Base-by-base conservation (phyloP, 2,888 invertebrate genomes). In the Acrocyrtus sp. region DNA sequence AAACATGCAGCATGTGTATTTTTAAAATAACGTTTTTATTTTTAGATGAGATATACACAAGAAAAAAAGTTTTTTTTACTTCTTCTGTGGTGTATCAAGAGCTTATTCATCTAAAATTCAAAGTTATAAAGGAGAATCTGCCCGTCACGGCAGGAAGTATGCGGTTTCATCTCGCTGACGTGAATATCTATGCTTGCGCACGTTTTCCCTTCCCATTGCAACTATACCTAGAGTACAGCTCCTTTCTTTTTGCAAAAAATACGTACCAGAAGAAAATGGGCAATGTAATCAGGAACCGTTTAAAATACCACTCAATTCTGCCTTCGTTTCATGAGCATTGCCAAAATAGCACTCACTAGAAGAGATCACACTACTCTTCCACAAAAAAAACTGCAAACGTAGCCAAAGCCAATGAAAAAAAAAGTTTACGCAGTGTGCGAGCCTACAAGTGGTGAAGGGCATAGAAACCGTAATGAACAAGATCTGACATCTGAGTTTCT, bases 201-300 rank as follows among this genome's bases (percentile, higher is more conserved):
- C n/a, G n/a, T n/a, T 34, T 34, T 34, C 34, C 34, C 34, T 34
- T 8, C 34, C 12, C n/a, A n/a, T n/a, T n/a, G n/a, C n/a, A n/a
- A n/a, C n/a, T n/a, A n/a, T n/a, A n/a, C n/a, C n/a, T n/a, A n/a
- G 34, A 34, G 34, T 12, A 34, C 6, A 34, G 22, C 54, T 2
- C 17, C 15, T 54, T 54, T 39, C 21, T 50, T 50, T 54, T 54
- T 34, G 54, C 51, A 2, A 22, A 34, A n/a, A n/a, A n/a, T n/a
- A n/a, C n/a, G n/a, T n/a, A n/a, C n/a, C n/a, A 21, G 51, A 10
- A 51, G 26, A 51, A 51, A 51, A 54, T 12, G 15, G 24, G 54
- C 29, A 54, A 54, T 34, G 54, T 34, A 54, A 54, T 54, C 54
- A 54, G 54, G 24, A 54, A 54, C 54, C 54, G 54, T 54, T 54